Conservation (phyloP, 1,140 invertebrate species). For the Stenopsyche tienmushanensis region DNA sequence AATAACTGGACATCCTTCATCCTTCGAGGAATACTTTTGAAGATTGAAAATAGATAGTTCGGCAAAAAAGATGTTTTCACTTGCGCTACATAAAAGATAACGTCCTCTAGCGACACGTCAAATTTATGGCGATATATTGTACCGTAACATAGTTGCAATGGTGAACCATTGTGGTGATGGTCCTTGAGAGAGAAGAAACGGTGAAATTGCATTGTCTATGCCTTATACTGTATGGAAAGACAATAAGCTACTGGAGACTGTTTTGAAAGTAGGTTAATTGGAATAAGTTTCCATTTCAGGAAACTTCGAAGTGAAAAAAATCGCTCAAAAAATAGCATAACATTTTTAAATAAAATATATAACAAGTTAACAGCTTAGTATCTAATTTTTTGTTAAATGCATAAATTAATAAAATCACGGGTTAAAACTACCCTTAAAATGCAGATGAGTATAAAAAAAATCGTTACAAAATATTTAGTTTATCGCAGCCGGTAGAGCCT, state of each 20-base stretch:
- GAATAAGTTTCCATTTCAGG: conserved; percentile 19
- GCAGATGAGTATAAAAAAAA: background rate
- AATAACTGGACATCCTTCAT: conserved; percentile 11
- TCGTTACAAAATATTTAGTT: background rate
- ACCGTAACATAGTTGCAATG: background rate
- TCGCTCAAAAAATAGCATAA: background rate
- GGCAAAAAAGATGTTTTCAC: conserved; percentile 26
- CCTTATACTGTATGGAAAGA: background rate
- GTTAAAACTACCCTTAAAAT: background rate
- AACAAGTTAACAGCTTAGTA: too few relatives aligned
- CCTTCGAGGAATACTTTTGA: conserved; percentile 7
- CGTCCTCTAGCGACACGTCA: background rate
- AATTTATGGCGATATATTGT: background rate
- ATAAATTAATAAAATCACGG: too few relatives aligned
- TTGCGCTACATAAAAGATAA: conserved; percentile 7
- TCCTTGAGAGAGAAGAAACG: conserved; percentile 5
- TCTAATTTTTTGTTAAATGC: too few relatives aligned
- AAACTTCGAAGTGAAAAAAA: conserved; percentile 5
- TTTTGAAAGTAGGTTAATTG: conserved; percentile 20
- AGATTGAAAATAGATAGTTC: background rate
- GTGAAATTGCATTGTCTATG: conserved; percentile 7
- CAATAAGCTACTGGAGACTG: conserved; percentile 6
- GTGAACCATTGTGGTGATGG: conserved; percentile 17
- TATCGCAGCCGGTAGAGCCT: too few relatives aligned
- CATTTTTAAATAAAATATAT: too few relatives aligned